Base-by-base conservation (phyloP, 37 sponge, comb jelly and placozoan genomes). In the Ianthella basta region DNA sequence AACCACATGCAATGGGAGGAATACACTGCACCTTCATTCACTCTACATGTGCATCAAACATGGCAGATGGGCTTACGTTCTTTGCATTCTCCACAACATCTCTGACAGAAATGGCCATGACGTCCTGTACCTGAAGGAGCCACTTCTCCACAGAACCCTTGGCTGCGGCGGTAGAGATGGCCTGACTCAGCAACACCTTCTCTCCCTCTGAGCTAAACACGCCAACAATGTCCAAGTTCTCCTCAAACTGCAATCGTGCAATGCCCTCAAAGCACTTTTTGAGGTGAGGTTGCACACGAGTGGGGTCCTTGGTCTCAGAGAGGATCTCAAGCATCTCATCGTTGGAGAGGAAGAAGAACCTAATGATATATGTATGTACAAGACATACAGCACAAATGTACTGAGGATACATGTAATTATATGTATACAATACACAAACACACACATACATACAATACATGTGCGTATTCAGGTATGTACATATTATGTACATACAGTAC, bases 321-420 rank as follows among this genome's bases (percentile, higher is more conserved):
- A 99, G 87, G 53, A 99, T 99, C 88, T 99, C 99, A 75, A 99
- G 72, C 97, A 99, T 97, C 84, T 99, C 99, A 83, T 99, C 99
- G 80, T 99, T 99, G 12, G 99, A 99, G n/a, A 98, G 86, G 87
- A 98, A 98, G 88, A 98, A 98, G 87, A 98, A 98, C 32, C 88
- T 80, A 75, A 21, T n/a, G 50, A 33, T n/a, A n/a, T n/a, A n/a
- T n/a, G n/a, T n/a, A n/a, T n/a, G n/a, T n/a, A n/a, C n/a, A n/a
- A n/a, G n/a, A n/a, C n/a, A n/a, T n/a, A n/a, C n/a, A n/a, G n/a
- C n/a, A n/a, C n/a, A n/a, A n/a, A n/a, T n/a, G n/a, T n/a, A n/a
- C n/a, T n/a, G n/a, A n/a, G n/a, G n/a, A n/a, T n/a, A n/a, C n/a
- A n/a, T n/a, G n/a, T n/a, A n/a, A n/a, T n/a, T n/a, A n/a, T n/a